Conservation (phyloP, 2,888 invertebrate genomes). For the Noctua fimbriata region DNA sequence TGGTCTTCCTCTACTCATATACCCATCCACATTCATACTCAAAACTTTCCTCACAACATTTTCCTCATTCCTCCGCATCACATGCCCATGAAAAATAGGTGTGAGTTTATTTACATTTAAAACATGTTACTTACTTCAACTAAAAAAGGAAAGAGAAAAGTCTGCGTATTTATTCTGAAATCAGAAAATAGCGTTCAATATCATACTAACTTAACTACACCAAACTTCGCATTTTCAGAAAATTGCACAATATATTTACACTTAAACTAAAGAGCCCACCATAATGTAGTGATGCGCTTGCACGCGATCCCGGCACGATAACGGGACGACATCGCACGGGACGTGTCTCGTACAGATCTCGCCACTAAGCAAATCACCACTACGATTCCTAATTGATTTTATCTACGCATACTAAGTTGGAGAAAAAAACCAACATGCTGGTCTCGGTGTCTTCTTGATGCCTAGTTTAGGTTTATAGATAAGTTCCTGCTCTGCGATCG, state of each 20-base stretch:
- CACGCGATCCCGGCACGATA: constrained; percentile 78
- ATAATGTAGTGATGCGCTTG: constrained; percentile 66
- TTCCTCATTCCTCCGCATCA: too few relatives aligned
- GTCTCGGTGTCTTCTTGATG: constrained; percentile 42
- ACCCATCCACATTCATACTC: too few relatives aligned
- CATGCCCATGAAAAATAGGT: too few relatives aligned
- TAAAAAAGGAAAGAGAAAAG: too few relatives aligned
- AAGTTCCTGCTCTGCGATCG: constrained; percentile 37
- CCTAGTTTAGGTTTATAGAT: constrained; percentile 50
- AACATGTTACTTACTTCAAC: too few relatives aligned
- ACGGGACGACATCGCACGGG: constrained; percentile 77
- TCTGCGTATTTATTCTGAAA: too few relatives aligned
- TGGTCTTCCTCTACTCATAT: too few relatives aligned
- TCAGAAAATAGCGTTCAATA: too few relatives aligned
- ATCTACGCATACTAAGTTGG: constrained; percentile 74
- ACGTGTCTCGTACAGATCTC: constrained; percentile 77
- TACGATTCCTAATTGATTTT: constrained; percentile 83
- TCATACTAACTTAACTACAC: too few relatives aligned
- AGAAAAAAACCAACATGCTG: constrained; percentile 53
- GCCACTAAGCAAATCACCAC: constrained; percentile 78
- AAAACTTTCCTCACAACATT: too few relatives aligned
- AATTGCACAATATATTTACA: neutral
- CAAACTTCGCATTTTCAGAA: neutral
- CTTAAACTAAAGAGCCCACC: constrained; percentile 45
- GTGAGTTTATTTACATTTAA: too few relatives aligned